Conservation (phyloP, 2,888 invertebrate species). For the Acleris cristana region DNA sequence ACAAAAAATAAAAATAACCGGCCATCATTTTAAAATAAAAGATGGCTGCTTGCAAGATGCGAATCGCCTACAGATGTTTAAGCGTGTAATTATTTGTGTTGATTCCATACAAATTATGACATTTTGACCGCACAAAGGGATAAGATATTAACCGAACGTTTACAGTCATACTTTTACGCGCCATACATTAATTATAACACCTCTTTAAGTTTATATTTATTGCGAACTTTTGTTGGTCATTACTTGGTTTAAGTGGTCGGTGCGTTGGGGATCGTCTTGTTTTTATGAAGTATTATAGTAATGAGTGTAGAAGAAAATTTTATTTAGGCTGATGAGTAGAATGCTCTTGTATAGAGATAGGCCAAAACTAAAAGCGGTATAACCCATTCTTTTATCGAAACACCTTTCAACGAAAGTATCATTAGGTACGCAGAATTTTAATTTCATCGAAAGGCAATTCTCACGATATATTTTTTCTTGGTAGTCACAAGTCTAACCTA, state of each 20-base stretch:
- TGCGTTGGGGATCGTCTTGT: constrained; percentile 42
- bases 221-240: constrained; percentile 74
- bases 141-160: constrained; percentile 68
- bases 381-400: too few species aligned
- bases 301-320: not conserved
- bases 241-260: constrained; percentile 59
- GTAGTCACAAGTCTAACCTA: too few species aligned
- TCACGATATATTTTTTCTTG: too few species aligned
- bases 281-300: not conserved
- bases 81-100: constrained; percentile 57
- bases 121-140: constrained; percentile 65
- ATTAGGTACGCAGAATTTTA: too few species aligned
- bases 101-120: constrained; percentile 74
- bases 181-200: constrained; percentile 81
- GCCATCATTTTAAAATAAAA: constrained; percentile 12
- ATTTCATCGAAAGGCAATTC: too few species aligned
- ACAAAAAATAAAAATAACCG: not conserved
- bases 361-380: too few species aligned
- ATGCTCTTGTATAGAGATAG: too few species aligned
- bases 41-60: constrained; percentile 13
- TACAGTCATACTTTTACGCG: constrained; percentile 73
- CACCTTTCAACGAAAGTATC: too few species aligned
- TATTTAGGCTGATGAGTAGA: too few species aligned
- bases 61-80: constrained; percentile 44
- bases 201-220: constrained; percentile 81